Evolutionary conservation across 2,888 invertebrate genomes (phyloP).

Genomic region (Plusia festucae): DNA sequence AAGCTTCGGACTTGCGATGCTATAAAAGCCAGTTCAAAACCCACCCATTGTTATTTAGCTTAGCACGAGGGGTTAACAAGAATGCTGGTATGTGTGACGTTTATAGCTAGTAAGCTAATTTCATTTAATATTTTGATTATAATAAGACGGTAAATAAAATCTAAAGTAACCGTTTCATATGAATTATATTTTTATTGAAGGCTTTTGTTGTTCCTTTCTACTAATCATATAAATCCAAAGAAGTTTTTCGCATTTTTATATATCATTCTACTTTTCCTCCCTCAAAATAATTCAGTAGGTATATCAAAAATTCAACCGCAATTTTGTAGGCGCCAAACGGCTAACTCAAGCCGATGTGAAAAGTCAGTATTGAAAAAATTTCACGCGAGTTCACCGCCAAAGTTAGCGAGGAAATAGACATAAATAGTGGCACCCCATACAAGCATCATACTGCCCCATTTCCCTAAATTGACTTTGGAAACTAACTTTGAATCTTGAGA

Average conservation of each 20-base stretch:
- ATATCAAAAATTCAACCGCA: neutral
- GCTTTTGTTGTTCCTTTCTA: too few relatives aligned
- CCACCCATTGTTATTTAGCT: too few relatives aligned
- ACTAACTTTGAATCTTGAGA: constrained; percentile 26
- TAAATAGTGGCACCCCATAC: constrained; percentile 11
- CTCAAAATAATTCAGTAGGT: neutral
- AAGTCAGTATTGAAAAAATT: neutral
- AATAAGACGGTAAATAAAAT: too few relatives aligned
- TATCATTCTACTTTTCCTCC: neutral
- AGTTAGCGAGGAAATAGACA: neutral
- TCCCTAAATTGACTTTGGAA: constrained; percentile 43
- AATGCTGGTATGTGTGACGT: too few relatives aligned
- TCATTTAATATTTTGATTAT: too few relatives aligned
- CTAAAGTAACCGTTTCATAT: too few relatives aligned
- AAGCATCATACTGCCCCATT: constrained; percentile 33
- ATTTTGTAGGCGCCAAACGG: neutral
- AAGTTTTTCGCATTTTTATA: neutral
- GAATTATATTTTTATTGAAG: too few relatives aligned
- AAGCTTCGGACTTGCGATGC: too few relatives aligned
- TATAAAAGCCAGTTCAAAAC: too few relatives aligned
- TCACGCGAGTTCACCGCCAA: neutral
- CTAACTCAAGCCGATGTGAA: neutral
- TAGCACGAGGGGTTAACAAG: too few relatives aligned
- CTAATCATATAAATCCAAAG: too few relatives aligned
- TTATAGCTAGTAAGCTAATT: too few relatives aligned